Percentiles rank a stretch among this genome's conserved stretches.
Conservation (phyloP, 2,888 invertebrate species). For the Brenthis hecate region DNA sequence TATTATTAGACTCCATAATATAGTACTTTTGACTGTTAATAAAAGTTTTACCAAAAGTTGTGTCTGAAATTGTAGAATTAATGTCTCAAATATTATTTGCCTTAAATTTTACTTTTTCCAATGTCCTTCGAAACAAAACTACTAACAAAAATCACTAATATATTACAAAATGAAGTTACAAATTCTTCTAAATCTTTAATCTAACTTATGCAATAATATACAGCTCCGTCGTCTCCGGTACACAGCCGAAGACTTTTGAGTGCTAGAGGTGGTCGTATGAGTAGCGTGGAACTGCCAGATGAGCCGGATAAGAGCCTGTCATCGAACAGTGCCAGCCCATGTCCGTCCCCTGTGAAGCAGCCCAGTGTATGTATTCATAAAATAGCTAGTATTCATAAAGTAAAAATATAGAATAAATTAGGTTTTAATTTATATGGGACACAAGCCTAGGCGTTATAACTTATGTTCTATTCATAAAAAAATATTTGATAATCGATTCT, state of each 20-base stretch:
- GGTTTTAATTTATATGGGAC: too few species aligned
- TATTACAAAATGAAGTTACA: too few species aligned
- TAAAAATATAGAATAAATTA: too few species aligned
- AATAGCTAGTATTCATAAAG: background rate
- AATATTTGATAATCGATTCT: too few species aligned
- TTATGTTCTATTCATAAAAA: too few species aligned
- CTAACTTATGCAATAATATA: constrained; percentile 6
- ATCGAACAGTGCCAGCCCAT: constrained; percentile 96
- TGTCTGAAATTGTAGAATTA: too few species aligned
- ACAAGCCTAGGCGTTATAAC: too few species aligned
- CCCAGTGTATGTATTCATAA: constrained; percentile 59
- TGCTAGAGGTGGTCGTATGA: constrained; percentile 93
- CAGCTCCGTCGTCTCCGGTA: constrained; percentile 96
- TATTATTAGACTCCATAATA: background rate
- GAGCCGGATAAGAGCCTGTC: constrained; percentile 95
- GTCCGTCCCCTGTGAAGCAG: constrained; percentile 91
- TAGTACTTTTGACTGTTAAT: background rate
- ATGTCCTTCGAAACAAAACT: too few species aligned
- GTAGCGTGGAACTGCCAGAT: constrained; percentile 95
- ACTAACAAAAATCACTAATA: too few species aligned
- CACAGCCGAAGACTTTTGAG: constrained; percentile 91
- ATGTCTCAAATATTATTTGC: too few species aligned
- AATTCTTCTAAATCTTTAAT: background rate
- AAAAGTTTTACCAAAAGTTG: too few species aligned
- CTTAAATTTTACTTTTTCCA: too few species aligned